Base-by-base conservation (phyloP, 2,113 vertebrate species). In the Gymnobelideus leadbeateri region DNA sequence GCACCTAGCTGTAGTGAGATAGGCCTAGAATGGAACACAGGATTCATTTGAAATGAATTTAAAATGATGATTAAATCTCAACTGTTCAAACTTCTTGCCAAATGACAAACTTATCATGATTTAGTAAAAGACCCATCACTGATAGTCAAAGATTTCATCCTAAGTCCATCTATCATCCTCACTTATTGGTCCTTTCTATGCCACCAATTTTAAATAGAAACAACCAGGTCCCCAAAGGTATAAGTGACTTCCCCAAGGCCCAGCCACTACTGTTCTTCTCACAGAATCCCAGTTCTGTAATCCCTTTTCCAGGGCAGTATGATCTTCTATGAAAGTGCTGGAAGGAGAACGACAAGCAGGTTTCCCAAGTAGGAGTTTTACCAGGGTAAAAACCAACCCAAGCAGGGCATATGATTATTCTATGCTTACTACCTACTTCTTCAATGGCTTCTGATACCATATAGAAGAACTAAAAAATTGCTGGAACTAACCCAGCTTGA, bases 341-440 rank as follows among this genome's bases (percentile, higher is more conserved):
- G 90, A 92, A 84, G 37, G 84, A 90, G 68, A n/a, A 52, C 91
- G 90, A 96, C 12, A 93, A 54, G 91, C 95, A 24, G 46, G 92
- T 89, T 95, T 95, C 50, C 68, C 92, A 91, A 94, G 37, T 91
- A 53, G 94, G 52, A 19, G 52, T 52, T 54, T 23, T 26, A 52
- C 50, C 23, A 57, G 92, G 51, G 55, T 77, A 93, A 89, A 28
- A 91, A 23, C 43, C 90, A 93, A 0, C 3, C 31, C 46, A 89
- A 51, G 25, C 61, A 52, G 52, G 46, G 91, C 89, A 61, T 0
- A 31, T 53, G 94, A 77, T 5, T n/a, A 16, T 89, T 94, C 77
- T 96, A 89, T 54, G 93, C 43, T 96, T 54, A 50, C 0, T 37
- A 51, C 43, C 28, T 52, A 21, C 24, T 89, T 96, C 53, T 84